These are phyloP conservation scores for Acutogordius australiensis DNA, from an alignment of 2,888 invertebrate species.

Conservation along the genomic window DNA sequence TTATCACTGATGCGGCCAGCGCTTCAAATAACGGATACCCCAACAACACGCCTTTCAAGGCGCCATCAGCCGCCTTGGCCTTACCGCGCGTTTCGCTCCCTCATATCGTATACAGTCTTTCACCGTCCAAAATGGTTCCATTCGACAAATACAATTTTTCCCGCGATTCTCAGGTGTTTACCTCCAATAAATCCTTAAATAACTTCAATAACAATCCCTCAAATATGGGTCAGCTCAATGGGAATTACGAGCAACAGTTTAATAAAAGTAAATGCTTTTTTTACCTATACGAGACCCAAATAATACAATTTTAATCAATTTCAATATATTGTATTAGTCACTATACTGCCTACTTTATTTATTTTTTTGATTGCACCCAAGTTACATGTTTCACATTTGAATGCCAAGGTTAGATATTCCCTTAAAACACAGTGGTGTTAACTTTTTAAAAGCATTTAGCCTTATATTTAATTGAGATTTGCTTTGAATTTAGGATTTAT, in stretches of 20 bases:
- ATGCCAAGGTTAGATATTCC: no score
- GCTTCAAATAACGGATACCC: no score
- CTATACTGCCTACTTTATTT: no score
- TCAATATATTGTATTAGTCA: no score
- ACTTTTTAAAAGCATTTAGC: no score
- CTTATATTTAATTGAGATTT: no score
- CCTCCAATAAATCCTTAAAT: background rate
- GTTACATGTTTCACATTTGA: no score
- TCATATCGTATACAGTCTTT: background rate
- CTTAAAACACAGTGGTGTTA: no score
- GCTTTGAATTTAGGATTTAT: no score
- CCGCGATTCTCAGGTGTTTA: background rate
- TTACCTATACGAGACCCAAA: background rate
- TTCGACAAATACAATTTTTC: background rate
- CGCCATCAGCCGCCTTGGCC: background rate
- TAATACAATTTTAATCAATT: background rate
- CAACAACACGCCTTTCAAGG: background rate
- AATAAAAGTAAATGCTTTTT: background rate
- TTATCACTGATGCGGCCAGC: no score
- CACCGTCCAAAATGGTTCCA: background rate
- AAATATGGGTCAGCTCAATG: background rate
- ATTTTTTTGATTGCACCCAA: no score
- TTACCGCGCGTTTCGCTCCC: background rate
- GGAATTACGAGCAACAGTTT: background rate
- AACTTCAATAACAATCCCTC: no score